Conservation (phyloP, 2,113 vertebrate species). For the Ardeotis arabs region DNA sequence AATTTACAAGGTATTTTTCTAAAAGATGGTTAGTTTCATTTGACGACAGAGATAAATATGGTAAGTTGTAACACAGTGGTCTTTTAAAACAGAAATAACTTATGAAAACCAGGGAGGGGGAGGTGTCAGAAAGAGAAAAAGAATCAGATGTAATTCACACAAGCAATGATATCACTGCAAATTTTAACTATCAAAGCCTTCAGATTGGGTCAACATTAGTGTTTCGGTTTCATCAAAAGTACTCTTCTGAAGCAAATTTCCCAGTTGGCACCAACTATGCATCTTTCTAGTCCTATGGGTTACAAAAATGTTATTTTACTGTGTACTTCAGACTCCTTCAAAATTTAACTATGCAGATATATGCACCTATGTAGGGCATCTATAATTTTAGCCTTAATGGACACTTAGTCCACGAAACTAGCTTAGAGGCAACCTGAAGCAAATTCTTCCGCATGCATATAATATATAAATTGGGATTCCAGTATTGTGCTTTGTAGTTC, state of each 20-base stretch:
- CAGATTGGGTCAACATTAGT: neutral
- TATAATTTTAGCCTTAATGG: neutral
- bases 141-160: neutral
- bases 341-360: neutral
- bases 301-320: neutral
- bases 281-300: neutral
- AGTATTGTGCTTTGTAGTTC: neutral
- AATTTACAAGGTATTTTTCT: neutral
- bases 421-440: neutral
- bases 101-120: accelerated
- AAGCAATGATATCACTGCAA: neutral
- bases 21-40: neutral
- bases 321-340: neutral
- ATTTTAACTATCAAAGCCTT: neutral
- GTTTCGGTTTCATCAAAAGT: neutral
- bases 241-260: neutral
- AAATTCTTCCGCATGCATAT: neutral
- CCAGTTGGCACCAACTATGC: accelerated
- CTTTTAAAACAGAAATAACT: neutral
- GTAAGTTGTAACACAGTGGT: accelerated
- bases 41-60: neutral
- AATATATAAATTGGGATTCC: neutral
- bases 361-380: neutral
- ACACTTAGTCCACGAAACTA: neutral
- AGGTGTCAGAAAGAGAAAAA: neutral